Evolutionary conservation across 2,113 vertebrate genomes (phyloP).

Genomic region (Parotia lawesii): DNA sequence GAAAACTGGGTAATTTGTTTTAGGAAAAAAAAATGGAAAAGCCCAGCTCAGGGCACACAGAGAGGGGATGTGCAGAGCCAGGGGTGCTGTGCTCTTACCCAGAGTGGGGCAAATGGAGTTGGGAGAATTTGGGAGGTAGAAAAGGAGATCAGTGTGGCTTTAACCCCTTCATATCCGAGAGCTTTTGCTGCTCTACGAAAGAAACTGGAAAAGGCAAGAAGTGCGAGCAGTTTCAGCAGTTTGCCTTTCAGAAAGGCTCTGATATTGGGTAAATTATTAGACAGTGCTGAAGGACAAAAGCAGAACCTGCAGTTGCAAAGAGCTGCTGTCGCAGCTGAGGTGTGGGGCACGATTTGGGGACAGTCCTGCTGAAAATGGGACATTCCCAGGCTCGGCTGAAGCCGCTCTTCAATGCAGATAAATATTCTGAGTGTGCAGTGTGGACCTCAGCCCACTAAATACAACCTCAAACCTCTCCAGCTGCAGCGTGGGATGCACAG

Average conservation of each 20-base stretch:
- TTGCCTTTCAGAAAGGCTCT: background rate
- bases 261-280: background rate
- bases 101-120: background rate
- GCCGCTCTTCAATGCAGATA: accelerated
- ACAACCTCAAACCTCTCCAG: accelerated
- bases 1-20: background rate
- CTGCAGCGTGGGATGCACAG: background rate
- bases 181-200: background rate
- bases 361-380: accelerated
- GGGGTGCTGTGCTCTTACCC: background rate
- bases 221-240: background rate
- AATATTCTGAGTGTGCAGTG: accelerated
- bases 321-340: background rate
- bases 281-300: background rate
- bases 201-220: background rate
- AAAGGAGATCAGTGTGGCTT: background rate
- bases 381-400: background rate
- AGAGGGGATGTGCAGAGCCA: background rate
- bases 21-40: background rate
- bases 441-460: accelerated
- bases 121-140: background rate
- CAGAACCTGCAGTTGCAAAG: background rate
- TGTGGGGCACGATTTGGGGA: background rate
- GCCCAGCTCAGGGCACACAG: background rate
- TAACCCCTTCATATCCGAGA: background rate